These are phyloP conservation scores for Drosophila quadrilineata DNA, from an alignment of 1,140 invertebrate genomes.

Conservation along the genomic window DNA sequence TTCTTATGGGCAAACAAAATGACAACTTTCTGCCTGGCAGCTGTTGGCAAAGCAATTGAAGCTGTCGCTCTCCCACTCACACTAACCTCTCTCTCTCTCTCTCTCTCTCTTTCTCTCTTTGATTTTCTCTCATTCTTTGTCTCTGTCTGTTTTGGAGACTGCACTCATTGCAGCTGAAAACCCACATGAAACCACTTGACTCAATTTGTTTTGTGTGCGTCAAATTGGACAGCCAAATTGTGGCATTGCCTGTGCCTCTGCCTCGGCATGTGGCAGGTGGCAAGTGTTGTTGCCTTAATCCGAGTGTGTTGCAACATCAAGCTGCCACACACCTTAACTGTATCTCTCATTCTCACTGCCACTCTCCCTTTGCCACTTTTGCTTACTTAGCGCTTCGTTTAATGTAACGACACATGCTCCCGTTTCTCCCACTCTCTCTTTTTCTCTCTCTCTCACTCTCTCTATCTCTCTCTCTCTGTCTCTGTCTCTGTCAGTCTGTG, in stretches of 20 bases:
- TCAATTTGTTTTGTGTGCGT: conserved; percentile 64
- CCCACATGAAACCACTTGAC: no score
- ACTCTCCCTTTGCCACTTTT: conserved; percentile 3
- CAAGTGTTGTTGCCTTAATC: conserved; percentile 22
- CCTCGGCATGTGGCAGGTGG: no score
- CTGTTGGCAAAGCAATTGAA: conserved; percentile 38
- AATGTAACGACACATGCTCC: conserved; percentile 69
- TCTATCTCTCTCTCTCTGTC: background rate
- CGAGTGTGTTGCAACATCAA: conserved; percentile 9
- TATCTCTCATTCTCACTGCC: background rate
- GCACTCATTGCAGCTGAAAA: no score
- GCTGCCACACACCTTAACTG: background rate
- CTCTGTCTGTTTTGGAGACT: background rate
- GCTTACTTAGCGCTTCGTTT: conserved; percentile 32
- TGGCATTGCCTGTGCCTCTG: no score
- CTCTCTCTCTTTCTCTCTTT: background rate
- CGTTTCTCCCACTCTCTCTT: background rate
- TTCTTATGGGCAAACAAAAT: conserved; percentile 62
- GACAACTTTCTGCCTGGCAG: conserved; percentile 34
- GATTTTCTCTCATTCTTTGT: background rate
- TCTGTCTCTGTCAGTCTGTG: conserved; percentile 11
- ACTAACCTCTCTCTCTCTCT: background rate
- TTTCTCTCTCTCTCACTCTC: background rate
- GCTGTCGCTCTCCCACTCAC: background rate
- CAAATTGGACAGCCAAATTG: conserved; percentile 70